Base-by-base conservation (phyloP, 2,888 invertebrate species). In the Pachydiplax longipennis region DNA sequence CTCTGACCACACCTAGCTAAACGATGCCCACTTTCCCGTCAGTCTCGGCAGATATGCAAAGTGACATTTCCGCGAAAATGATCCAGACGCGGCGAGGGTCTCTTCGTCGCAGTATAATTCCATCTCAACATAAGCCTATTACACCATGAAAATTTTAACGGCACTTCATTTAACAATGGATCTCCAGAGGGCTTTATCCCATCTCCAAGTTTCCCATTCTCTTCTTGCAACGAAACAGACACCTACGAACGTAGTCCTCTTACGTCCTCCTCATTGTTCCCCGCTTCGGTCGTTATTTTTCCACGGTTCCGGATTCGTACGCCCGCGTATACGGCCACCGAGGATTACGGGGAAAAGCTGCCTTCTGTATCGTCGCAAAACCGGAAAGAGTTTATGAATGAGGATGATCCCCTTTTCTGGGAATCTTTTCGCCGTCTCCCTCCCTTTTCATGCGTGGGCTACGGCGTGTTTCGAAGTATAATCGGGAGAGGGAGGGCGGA, bases 141-240 rank as follows among this genome's bases (percentile, higher is more conserved):
- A 83, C 58, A 35, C 31, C 58, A 18, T 83, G 83, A 83, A 83
- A 83, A 83, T 83, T 83, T 83, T 83, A 83, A 58, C 83, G 35
- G 83, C 58, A 44, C 83, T 83, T 83, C 83, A 61, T 83, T 83
- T 83, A 83, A 83, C 83, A 83, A 83, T 61, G 58, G 58, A 18
- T 31, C 35, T 83, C 58, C 53, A 25, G 65, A 22, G 65, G 22
- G 22, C 65, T 65, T 25, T 22, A 25, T 65, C n/a, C 58, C 22
- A 58, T n/a, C 65, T 65, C 65, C 22, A 8, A 8, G 18, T 35
- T 25, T 53, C 31, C 53, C 15, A n/a, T 82, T 15, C 58, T 18
- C 22, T 18, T 31, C 58, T 25, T n/a, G 44, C 44, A 2, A 22
- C 53, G 65, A 65, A 65, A 65, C n/a, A 65, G 65, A 22, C 65